Percentiles rank a stretch among this genome's conserved stretches.
Conservation (phyloP, 2,113 vertebrate species). For the Oreochromis tanganicae region DNA sequence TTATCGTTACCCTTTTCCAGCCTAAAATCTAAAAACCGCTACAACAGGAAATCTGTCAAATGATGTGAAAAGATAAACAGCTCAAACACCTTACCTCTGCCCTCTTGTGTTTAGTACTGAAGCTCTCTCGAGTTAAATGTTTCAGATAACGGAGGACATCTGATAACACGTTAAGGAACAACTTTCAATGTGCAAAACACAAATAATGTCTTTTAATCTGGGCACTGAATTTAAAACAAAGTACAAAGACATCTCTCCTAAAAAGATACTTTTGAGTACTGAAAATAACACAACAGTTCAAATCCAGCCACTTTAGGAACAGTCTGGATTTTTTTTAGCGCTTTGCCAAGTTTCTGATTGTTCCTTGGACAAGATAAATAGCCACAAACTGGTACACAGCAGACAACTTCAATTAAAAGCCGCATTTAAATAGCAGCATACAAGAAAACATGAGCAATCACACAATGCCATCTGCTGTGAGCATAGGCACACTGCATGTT, state of each 20-base stretch:
- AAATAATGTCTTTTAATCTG: neutral
- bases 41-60: neutral
- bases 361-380: neutral
- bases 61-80: neutral
- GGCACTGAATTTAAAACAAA: neutral
- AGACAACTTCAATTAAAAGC: neutral
- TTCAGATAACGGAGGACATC: conserved; percentile 68
- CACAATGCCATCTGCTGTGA: conserved; percentile 54
- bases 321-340: neutral
- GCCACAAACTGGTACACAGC: neutral
- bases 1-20: neutral
- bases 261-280: neutral
- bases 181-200: neutral
- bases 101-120: conserved; percentile 16
- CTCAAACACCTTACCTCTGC: conserved; percentile 52
- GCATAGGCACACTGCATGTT: conserved; percentile 3
- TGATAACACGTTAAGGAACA: conserved; percentile 45
- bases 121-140: conserved; percentile 40
- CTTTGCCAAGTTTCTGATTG: neutral
- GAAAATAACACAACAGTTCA: neutral
- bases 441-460: neutral
- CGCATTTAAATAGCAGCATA: neutral
- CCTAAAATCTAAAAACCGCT: neutral
- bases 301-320: neutral
- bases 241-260: neutral